Base-by-base conservation (phyloP, 2,888 invertebrate genomes). In the Eledone cirrhosa region DNA sequence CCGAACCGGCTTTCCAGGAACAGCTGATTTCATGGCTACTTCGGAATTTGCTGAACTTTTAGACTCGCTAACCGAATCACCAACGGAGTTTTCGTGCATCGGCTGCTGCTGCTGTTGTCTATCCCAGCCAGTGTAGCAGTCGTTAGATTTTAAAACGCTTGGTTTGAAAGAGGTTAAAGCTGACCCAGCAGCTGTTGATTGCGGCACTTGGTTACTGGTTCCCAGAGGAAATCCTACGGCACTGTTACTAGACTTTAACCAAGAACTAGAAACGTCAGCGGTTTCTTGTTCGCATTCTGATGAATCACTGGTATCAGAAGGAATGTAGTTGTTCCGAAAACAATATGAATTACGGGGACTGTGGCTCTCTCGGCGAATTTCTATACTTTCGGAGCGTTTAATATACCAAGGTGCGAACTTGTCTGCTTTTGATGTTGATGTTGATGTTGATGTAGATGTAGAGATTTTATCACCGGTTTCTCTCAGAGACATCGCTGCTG, bases 301-400 rank as follows among this genome's bases (percentile, higher is more conserved):
- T 63, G 63, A 63, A 22, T 76, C 76, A 47, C 76, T 76, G 48
- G 48, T 47, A 48, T 76, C 76, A 47, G 48, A 48, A 41, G 48
- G 47, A 29, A 47, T 47, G 48, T 48, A 76, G 29, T 76, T 76
- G 76, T 76, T 76, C 22, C 76, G 47, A 48, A 76, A 76, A 48
- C 76, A 76, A 48, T 79, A 79, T 27, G 79, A 79, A 41, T 77
- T 79, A 19, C 77, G 76, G 19, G 79, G 79, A 77, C 79, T 79
- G 27, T 33, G 63, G 48, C 79, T 79, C 76, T 79, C 75, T 47
- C 77, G 79, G 31, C 48, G 31, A 41, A 79, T 77, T 67, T 79
- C 79, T 19, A 79, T 74, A 67, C 79, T 79, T 59, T 74, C 79
- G 33, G 79, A 79, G 33, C 75, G 75, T 27, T 65, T 77, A 65